Conservation (phyloP, 2,113 vertebrate species). For the Casuarius casuarius region DNA sequence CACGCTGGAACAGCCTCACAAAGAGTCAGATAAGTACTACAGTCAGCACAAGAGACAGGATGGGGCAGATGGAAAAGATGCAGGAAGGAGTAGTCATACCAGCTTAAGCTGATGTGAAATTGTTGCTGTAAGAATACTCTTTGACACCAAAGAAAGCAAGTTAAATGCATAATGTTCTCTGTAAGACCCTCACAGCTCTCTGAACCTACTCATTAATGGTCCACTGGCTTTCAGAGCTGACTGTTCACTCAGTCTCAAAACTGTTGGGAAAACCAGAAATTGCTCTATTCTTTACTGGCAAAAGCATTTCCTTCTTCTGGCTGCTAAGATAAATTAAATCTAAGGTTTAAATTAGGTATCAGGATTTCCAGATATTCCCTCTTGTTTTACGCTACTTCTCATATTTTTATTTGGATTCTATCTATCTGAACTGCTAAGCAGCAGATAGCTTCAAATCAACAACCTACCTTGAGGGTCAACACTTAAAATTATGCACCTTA, state of each 20-base stretch:
- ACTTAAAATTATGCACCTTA: not conserved
- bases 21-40: not conserved
- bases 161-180: not conserved
- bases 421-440: not conserved
- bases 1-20: not conserved
- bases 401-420: too few relatives aligned
- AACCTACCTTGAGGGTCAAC: not conserved
- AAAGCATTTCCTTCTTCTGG: not conserved
- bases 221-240: not conserved
- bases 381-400: not conserved
- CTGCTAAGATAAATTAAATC: not conserved
- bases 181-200: not conserved
- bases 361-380: not conserved
- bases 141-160: not conserved
- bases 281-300: not conserved
- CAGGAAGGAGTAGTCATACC: not conserved
- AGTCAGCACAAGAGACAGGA: not conserved
- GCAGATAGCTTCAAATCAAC: not conserved
- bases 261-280: not conserved
- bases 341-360: not conserved
- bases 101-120: not conserved
- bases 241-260: not conserved
- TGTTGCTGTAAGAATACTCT: not conserved
- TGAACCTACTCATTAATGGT: not conserved
- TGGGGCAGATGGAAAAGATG: not conserved